Conservation (phyloP, 2,797 vertebrate genomes). For the Bradypus variegatus region DNA sequence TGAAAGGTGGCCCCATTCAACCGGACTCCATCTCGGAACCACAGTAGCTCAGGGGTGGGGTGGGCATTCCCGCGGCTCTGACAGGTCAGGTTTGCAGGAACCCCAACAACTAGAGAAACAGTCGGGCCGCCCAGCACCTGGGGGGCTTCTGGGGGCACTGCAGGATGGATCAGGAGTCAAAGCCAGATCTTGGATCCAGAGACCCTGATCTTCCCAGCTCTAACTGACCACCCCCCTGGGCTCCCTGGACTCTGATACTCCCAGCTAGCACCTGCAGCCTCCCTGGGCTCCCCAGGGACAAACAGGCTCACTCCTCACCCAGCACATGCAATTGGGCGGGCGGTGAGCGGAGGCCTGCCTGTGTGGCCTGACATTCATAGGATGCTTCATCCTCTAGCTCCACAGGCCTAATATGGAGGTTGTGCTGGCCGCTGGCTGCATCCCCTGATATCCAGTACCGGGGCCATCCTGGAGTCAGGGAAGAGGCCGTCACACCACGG, state of each 20-base stretch:
- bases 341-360: constrained; percentile 86
- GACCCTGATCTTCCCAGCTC: neutral
- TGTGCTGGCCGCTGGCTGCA: constrained; percentile 84
- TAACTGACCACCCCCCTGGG: neutral
- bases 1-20: constrained; percentile 81
- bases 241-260: neutral
- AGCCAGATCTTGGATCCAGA: neutral
- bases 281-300: neutral
- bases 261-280: neutral
- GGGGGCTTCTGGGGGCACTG: constrained; percentile 87
- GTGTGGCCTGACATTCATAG: constrained; percentile 92
- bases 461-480: constrained; percentile 80
- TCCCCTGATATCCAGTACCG: constrained; percentile 88
- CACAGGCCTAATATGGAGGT: constrained; percentile 84
- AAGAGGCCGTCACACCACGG: neutral
- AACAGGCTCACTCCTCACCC: constrained; percentile 74
- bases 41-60: constrained; percentile 87
- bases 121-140: constrained; percentile 84
- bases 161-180: constrained; percentile 18
- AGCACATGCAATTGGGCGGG: constrained; percentile 85
- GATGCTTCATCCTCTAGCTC: constrained; percentile 87
- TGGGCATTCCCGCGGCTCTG: constrained; percentile 79
- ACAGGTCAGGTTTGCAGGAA: constrained; percentile 87
- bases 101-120: constrained; percentile 84
- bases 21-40: constrained; percentile 87